Evolutionary conservation across 2,888 invertebrate genomes (phyloP), one percentile per base, ranked within the genome.

Genomic region (Mechanitis messenoides): DNA sequence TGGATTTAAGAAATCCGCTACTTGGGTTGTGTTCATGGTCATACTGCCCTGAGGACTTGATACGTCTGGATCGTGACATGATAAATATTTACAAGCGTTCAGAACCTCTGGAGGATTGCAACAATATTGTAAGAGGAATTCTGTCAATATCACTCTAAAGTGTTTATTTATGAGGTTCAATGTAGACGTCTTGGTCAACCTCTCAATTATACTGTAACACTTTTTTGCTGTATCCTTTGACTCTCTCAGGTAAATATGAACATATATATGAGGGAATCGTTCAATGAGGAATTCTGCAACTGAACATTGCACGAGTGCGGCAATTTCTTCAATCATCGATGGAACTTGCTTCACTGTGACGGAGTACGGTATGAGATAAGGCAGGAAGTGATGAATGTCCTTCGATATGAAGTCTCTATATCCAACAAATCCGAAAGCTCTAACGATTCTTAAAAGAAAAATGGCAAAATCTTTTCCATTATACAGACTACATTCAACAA

Each of bases 181-280:
- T 46, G 93, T 84, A 2, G 90, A 90, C 28, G 83, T 86, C 28
- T 90, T 90, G 0, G 94, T 93, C 59, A 92, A 84, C 64, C 79
- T 88, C 66, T 93, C 92, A 53, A 95, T 91, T 59, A 93, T 88
- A 57, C 87, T 83, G 68, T 93, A 92, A 73, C 93, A 94, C 68
- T 92, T 90, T 53, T 92, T 91, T 9, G 92, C 91, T 11, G 92
- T 83, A 33, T 91, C 91, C 2, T 90, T 86, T 0, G 87, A 76
- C 77, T 94, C 93, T 46, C 92, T 92, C 60, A 95, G 83, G 74
- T 93, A 93, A 2, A 94, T 85, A 67, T 95, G 92, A 1, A 94
- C 92, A 69, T 94, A 95, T 57, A 95, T 93, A 56, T 93, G 92
- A 57, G 94, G 91, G 73, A 94, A 94, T 61, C 94, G 92, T 60